Evolutionary conservation across 2,888 invertebrate genomes (phyloP).

Genomic region (Villa cingulata): DNA sequence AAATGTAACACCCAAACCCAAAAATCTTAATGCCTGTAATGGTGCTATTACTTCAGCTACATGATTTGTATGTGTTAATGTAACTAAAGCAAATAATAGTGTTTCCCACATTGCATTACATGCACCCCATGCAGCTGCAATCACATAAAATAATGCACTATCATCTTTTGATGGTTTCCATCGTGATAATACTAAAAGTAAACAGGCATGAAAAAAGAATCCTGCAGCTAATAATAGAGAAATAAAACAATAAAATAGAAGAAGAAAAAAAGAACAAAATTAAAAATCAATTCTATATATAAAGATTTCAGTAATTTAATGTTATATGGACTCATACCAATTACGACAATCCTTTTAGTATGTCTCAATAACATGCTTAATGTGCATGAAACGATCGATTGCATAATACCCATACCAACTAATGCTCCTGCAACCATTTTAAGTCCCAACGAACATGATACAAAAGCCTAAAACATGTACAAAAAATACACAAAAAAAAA

Average conservation of each 20-base stretch:
- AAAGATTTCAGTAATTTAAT: not conserved
- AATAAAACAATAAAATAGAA: not conserved
- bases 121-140: slow-evolving; percentile 76
- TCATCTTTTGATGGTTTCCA: slow-evolving; percentile 74
- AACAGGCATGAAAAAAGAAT: slow-evolving; percentile 64
- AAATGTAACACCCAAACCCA: slow-evolving; percentile 51
- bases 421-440: slow-evolving; percentile 60
- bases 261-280: not conserved
- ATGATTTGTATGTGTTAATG: slow-evolving; percentile 33
- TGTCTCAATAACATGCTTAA: slow-evolving; percentile 67
- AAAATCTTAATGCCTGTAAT: slow-evolving; percentile 44
- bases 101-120: slow-evolving; percentile 80
- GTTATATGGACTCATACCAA: slow-evolving; percentile 37
- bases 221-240: slow-evolving; percentile 53
- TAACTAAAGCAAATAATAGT: slow-evolving; percentile 36
- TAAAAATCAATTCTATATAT: not conserved
- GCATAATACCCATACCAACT: slow-evolving; percentile 58
- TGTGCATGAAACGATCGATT: slow-evolving; percentile 63
- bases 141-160: slow-evolving; percentile 66
- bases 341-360: slow-evolving; percentile 57
- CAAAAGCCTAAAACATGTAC: slow-evolving; percentile 50
- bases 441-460: slow-evolving; percentile 66
- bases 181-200: slow-evolving; percentile 57
- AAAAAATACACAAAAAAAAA: not conserved
- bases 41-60: slow-evolving; percentile 35